Conservation (phyloP, 2,113 vertebrate genomes). For the Talpa occidentalis region DNA sequence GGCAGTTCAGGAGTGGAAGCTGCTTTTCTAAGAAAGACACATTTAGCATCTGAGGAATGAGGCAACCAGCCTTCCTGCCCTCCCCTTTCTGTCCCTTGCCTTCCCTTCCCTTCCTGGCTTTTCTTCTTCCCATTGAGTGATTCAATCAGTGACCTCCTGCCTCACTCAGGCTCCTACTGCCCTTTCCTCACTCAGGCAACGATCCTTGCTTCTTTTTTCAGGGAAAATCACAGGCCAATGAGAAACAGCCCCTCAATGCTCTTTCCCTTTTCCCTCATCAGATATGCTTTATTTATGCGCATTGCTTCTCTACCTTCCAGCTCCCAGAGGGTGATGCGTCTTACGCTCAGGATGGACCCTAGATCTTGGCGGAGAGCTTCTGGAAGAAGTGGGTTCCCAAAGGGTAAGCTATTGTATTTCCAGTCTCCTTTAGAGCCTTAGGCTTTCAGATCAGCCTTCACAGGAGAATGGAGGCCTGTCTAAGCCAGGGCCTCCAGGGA, state of each 20-base stretch:
- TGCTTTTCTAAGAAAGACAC: slow-evolving; percentile 11
- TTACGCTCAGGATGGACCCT: neutral
- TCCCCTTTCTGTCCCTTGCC: neutral
- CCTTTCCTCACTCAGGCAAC: neutral
- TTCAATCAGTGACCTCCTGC: neutral
- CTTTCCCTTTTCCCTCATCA: neutral
- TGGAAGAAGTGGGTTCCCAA: too few species aligned
- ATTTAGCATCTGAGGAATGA: neutral
- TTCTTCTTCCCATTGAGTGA: rapidly evolving
- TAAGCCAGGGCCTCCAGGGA: neutral
- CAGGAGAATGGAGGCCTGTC: neutral
- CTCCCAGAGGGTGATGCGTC: neutral
- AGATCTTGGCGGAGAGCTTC: neutral
- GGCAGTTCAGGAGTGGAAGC: neutral
- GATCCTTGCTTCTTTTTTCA: neutral
- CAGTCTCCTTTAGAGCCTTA: neutral
- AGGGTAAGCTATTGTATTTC: too few species aligned
- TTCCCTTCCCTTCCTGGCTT: neutral
- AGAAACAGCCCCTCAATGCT: neutral
- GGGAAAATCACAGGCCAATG: neutral
- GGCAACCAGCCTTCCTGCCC: neutral
- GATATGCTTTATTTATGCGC: neutral
- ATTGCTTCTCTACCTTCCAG: neutral
- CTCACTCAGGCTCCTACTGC: neutral
- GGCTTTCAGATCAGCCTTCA: neutral